Percentiles rank a stretch among this genome's conserved stretches.
Evolutionary conservation across 2,797 vertebrate genomes (phyloP).

Genomic region (Myotis findleyi): DNA sequence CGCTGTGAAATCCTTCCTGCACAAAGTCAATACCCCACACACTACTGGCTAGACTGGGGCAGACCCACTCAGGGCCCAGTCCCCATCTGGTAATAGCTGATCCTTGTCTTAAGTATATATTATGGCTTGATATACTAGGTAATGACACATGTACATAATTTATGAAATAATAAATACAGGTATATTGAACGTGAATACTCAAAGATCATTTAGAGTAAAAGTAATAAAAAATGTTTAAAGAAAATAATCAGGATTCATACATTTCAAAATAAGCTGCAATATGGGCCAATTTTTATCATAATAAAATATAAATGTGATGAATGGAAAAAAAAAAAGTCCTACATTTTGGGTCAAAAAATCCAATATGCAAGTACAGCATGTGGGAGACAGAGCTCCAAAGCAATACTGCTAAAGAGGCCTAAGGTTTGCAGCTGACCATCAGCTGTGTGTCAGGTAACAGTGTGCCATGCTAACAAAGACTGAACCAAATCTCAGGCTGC

Average conservation of each 20-base stretch:
- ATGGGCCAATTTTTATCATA: background rate
- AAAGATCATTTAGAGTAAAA: constrained; percentile 1
- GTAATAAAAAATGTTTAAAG: constrained; percentile 19
- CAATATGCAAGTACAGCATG: background rate
- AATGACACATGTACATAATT: background rate
- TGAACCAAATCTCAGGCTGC: background rate
- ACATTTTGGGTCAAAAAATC: background rate
- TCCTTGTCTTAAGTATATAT: background rate
- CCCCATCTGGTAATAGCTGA: background rate
- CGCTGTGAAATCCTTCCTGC: background rate
- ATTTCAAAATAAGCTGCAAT: constrained; percentile 32
- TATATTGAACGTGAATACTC: background rate
- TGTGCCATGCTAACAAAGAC: background rate
- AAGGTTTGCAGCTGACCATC: background rate
- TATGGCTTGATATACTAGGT: background rate
- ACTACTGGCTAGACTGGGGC: background rate
- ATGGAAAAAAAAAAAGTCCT: background rate
- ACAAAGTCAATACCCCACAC: background rate
- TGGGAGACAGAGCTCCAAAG: background rate
- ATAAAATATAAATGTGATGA: constrained; percentile 32
- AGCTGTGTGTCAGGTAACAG: background rate
- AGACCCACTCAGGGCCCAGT: background rate
- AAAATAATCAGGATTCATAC: constrained; percentile 26
- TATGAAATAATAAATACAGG: constrained; percentile 33
- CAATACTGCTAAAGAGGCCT: background rate